Base-by-base conservation (phyloP, 2,797 vertebrate genomes). In the Lerista edwardsae region DNA sequence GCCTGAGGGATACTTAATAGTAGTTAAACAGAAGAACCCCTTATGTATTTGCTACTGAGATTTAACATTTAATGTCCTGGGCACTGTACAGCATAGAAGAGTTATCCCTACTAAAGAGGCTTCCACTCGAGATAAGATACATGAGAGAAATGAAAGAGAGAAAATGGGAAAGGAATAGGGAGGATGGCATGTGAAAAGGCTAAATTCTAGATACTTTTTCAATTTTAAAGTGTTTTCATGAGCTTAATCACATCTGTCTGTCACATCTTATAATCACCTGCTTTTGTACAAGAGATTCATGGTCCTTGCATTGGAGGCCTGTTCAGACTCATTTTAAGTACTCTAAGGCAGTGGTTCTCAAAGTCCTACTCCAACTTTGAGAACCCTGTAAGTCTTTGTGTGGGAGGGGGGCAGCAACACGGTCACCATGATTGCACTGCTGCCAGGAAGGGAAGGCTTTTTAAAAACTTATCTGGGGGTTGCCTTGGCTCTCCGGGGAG, bases 311-410 rank as follows among this genome's bases (percentile, higher is more conserved):
- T 90, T 86, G 65, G 3, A 0, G 55, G 71, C 79, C 74, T 77
- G 79, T 17, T 86, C 78, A 80, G 85, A 81, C 91, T 91, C 51
- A 75, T 90, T 92, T 84, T 83, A 92, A 80, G 68, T 89, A 57
- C 87, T 87, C 34, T 47, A 47, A n/a, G 25, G 27, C 25, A 44
- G 3, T n/a, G 21, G 65, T 61, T 85, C 31, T 19, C 36, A 36
- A n/a, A n/a, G n/a, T n/a, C n/a, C n/a, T n/a, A n/a, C n/a, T n/a
- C n/a, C n/a, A n/a, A n/a, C n/a, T n/a, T n/a, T n/a, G n/a, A n/a
- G n/a, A n/a, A n/a, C n/a, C n/a, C n/a, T n/a, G n/a, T n/a, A n/a
- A n/a, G n/a, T n/a, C n/a, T n/a, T n/a, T n/a, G n/a, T n/a, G n/a
- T n/a, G n/a, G n/a, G n/a, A n/a, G n/a, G n/a, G n/a, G n/a, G n/a